A percentile compares a stretch with the other conserved stretches of the same genome.
phyloP scores from a whole-genome alignment of 2,113 vertebrate genomes.

The Catharus fuscescens region DNA sequence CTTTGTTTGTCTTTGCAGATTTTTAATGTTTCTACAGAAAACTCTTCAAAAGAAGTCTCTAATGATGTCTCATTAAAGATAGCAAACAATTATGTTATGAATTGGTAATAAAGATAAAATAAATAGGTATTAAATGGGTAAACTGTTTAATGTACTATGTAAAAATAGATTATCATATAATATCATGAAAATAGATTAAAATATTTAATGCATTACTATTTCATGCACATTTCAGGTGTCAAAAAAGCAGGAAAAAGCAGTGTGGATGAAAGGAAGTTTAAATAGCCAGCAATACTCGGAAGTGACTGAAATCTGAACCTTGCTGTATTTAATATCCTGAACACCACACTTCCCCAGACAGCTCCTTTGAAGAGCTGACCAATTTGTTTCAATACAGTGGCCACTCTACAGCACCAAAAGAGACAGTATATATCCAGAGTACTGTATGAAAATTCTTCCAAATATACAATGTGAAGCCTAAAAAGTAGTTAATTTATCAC shows the following conservation, averaged over 20 bases:
- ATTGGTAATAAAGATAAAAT: not conserved
- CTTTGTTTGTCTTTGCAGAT: not conserved
- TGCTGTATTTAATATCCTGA: not conserved
- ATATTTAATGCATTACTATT: not conserved
- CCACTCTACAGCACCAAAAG: constrained; percentile 38
- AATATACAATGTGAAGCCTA: constrained; percentile 54
- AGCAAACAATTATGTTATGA: not conserved
- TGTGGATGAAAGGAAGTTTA: not conserved
- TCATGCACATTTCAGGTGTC: not conserved
- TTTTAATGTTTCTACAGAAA: not conserved
- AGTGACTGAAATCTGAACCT: not conserved
- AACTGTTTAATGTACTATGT: not conserved
- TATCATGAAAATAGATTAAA: not conserved
- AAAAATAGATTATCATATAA: not conserved
- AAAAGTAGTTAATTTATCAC: constrained; percentile 75
- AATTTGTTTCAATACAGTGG: constrained; percentile 54
- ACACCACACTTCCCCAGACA: not conserved
- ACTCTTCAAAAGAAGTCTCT: not conserved
- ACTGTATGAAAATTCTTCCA: constrained; percentile 63
- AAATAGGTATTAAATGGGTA: not conserved
- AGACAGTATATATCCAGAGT: not conserved
- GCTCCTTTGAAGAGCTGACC: constrained; percentile 32
- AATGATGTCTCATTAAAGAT: not conserved
- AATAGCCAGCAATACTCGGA: not conserved
- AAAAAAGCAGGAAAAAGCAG: constrained; percentile 7